Conservation (phyloP, 2,888 invertebrate genomes). For the Melieria omissa region DNA sequence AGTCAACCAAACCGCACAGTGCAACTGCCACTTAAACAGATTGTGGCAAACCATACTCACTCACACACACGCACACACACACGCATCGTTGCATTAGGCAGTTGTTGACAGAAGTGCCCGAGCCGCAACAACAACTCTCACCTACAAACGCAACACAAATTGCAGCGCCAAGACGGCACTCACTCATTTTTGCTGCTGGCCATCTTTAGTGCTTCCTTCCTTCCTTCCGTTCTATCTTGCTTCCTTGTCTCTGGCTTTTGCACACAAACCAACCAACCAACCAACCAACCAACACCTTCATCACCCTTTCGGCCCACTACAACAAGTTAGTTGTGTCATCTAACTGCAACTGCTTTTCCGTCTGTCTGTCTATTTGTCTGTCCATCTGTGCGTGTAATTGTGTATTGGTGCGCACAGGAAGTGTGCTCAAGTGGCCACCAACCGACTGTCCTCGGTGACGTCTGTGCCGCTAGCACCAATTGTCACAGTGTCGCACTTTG, state of each 20-base stretch:
- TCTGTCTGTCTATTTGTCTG: no score
- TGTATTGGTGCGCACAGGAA: conserved; percentile 3
- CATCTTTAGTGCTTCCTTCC: conserved; percentile 44
- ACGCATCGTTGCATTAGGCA: neutral
- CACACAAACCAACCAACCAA: neutral
- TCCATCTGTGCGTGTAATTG: conserved; percentile 1
- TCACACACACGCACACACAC: neutral
- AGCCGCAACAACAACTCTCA: no score
- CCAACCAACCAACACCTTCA: neutral
- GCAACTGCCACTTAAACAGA: no score
- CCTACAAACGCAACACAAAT: no score
- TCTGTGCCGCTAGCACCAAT: no score
- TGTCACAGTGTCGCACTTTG: no score
- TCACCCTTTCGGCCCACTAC: no score
- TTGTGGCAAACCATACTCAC: neutral
- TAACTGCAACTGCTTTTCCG: no score
- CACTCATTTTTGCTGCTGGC: no score
- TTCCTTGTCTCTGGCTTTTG: conserved; percentile 1
- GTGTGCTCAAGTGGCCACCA: conserved; percentile 51
- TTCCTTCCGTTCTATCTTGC: conserved; percentile 35
- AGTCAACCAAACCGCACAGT: no score
- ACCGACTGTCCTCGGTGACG: neutral
- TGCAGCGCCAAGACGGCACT: no score
- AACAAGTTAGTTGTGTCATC: no score
- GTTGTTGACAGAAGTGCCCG: neutral